Conservation (phyloP, 2,888 invertebrate species). For the Cyaniris semiargus region DNA sequence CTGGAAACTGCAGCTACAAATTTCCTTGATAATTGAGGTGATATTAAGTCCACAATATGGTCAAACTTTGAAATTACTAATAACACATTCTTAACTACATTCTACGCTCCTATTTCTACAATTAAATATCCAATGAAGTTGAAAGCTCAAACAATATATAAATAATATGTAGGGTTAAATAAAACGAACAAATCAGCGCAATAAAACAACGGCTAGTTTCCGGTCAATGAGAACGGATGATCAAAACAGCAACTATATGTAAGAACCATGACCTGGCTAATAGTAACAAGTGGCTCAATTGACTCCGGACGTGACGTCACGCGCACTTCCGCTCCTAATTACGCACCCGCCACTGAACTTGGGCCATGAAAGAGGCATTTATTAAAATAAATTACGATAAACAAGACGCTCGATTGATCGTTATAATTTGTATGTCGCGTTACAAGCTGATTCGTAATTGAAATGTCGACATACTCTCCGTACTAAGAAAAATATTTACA, state of each 20-base stretch:
- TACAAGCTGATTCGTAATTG: not conserved
- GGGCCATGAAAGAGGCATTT: slow-evolving; percentile 28
- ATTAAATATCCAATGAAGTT: not conserved
- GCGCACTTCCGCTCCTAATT: slow-evolving; percentile 66
- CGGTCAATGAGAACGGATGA: slow-evolving; percentile 19
- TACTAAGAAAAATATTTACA: too few species aligned
- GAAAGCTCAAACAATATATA: not conserved
- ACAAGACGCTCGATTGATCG: slow-evolving; percentile 13
- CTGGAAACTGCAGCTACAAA: not conserved
- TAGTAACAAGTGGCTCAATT: slow-evolving; percentile 53
- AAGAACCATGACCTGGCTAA: slow-evolving; percentile 60
- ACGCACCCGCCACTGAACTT: slow-evolving; percentile 50
- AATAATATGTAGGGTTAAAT: not conserved
- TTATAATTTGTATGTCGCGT: slow-evolving; percentile 11
- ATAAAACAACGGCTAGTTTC: not conserved
- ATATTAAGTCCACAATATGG: not conserved
- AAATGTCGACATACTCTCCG: not conserved
- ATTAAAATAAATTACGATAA: slow-evolving; percentile 26
- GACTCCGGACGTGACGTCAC: slow-evolving; percentile 69
- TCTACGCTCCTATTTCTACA: too few species aligned
- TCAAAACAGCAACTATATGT: slow-evolving; percentile 25
- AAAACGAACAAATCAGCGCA: not conserved
- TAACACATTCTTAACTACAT: too few species aligned
- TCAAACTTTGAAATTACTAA: not conserved
- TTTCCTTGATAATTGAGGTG: not conserved